These are phyloP conservation scores for Atherinomorus stipes DNA, from an alignment of 2,113 vertebrate species.

Conservation along the genomic window DNA sequence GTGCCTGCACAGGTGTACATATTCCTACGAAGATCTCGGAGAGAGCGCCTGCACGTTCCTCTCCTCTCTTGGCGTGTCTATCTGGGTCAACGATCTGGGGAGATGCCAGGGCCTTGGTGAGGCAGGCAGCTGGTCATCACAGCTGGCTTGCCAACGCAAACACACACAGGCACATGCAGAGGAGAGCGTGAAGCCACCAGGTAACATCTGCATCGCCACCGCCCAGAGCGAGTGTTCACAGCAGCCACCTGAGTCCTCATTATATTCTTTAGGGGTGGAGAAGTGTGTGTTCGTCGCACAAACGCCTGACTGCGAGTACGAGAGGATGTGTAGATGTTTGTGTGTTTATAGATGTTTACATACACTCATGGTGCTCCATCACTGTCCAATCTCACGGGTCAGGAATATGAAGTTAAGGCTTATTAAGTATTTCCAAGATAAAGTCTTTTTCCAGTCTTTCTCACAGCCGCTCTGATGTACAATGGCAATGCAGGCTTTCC, in stretches of 20 bases:
- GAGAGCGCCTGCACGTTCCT: slow-evolving; percentile 10
- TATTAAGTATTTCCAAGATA: slow-evolving; percentile 44
- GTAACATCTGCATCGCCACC: slow-evolving; percentile 69
- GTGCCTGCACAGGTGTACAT: slow-evolving; percentile 39
- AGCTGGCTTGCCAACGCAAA: slow-evolving; percentile 56
- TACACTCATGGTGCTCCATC: slow-evolving; percentile 13
- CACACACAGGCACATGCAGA: slow-evolving; percentile 3
- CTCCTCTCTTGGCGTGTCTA: slow-evolving; percentile 46
- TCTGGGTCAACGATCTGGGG: slow-evolving; percentile 74
- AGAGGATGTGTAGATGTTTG: slow-evolving; percentile 30
- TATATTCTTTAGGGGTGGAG: neutral
- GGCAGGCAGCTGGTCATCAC: slow-evolving; percentile 70
- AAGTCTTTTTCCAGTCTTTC: slow-evolving; percentile 24
- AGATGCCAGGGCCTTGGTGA: slow-evolving; percentile 60
- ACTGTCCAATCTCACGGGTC: slow-evolving; percentile 26
- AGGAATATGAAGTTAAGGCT: slow-evolving; percentile 45
- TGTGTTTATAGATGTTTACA: slow-evolving; percentile 24
- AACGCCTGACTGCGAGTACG: slow-evolving; percentile 18
- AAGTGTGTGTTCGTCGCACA: neutral
- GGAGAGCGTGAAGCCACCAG: slow-evolving; percentile 44
- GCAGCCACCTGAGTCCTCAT: slow-evolving; percentile 54
- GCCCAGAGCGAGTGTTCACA: slow-evolving; percentile 43
- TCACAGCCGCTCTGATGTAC: slow-evolving; percentile 15
- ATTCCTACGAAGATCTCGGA: slow-evolving; percentile 1
- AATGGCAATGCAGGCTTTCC: slow-evolving; percentile 57